Conservation (phyloP, 2,113 vertebrate species). For the Saguinus midas region DNA sequence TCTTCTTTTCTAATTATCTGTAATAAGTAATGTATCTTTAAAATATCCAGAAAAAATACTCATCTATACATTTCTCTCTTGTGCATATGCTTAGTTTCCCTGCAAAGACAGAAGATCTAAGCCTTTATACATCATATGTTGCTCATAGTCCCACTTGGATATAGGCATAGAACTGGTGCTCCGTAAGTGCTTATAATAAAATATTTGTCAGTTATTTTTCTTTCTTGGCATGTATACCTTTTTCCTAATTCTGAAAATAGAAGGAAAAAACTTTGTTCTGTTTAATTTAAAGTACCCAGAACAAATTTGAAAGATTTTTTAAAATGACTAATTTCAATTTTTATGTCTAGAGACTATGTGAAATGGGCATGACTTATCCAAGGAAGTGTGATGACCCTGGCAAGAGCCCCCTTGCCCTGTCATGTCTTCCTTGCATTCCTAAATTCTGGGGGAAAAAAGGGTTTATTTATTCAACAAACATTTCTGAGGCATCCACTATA, state of each 20-base stretch:
- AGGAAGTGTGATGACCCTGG: not conserved
- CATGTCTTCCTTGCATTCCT: not conserved
- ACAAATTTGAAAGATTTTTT: not conserved
- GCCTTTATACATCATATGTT: not conserved
- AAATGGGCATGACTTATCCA: not conserved
- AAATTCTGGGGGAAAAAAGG: not conserved
- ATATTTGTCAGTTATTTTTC: not conserved
- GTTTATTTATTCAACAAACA: not conserved
- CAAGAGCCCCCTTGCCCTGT: rapidly evolving
- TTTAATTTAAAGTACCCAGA: not conserved
- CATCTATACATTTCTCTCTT: not conserved
- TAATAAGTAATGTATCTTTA: constrained; percentile 34
- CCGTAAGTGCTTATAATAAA: not conserved
- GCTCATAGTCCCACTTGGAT: not conserved
- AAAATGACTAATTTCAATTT: not conserved
- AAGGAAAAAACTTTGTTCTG: not conserved
- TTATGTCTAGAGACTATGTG: not conserved
- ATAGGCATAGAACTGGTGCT: not conserved
- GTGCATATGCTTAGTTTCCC: not conserved
- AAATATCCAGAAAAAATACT: constrained; percentile 43
- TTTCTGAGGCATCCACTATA: not conserved
- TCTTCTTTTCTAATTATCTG: constrained; percentile 54
- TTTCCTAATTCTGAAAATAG: not conserved
- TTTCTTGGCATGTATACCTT: not conserved
- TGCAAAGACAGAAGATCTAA: not conserved